Base-by-base conservation (phyloP, 2,888 invertebrate genomes). In the Perdita meconis region DNA sequence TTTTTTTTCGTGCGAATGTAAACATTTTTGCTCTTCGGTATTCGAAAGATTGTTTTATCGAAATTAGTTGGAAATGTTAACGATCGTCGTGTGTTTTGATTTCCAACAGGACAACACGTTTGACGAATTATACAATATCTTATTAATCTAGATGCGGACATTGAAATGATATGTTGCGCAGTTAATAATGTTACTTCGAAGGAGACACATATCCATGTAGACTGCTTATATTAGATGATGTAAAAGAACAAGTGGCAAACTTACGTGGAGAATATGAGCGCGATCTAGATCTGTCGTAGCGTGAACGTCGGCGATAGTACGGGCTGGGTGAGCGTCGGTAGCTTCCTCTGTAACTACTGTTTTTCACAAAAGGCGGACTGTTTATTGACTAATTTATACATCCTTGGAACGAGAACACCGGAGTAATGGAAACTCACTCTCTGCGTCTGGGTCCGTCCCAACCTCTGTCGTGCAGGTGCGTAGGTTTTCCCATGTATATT, bases 401-500 rank as follows among this genome's bases (percentile, higher is more conserved):
- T 19, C 19, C 26, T n/a, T 13, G 1, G 2, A 24, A 22, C n/a
- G n/a, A 6, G 12, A n/a, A 5, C 13, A 51, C 16, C n/a, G 19
- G n/a, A 5, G 30, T 3, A 34, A 56, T 44, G n/a, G 55, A 47
- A 80, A 94, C 95, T 94, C 90, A 95, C 95, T 94, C 95, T 93
- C 95, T 93, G 78, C 92, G 91, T 73, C 92, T 88, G 6, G 91
- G 88, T 51, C 88, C 88, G 50, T 88, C 87, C 88, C 88, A 88
- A 76, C 88, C 82, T 79, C 90, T 84, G 10, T 83, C 85, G 6
- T 83, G 83, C 2, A 85, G 36, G 47, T 86, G 93, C 26, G 98
- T 97, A 0, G 98, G 97, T 93, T 97, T 97, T 59, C 99, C 99
- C 96, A 98, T 97, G 91, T 99, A 99, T 86, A 98, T 96, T 69